Conservation (phyloP, 1,140 invertebrate species). For the Drosophila nasuta region DNA sequence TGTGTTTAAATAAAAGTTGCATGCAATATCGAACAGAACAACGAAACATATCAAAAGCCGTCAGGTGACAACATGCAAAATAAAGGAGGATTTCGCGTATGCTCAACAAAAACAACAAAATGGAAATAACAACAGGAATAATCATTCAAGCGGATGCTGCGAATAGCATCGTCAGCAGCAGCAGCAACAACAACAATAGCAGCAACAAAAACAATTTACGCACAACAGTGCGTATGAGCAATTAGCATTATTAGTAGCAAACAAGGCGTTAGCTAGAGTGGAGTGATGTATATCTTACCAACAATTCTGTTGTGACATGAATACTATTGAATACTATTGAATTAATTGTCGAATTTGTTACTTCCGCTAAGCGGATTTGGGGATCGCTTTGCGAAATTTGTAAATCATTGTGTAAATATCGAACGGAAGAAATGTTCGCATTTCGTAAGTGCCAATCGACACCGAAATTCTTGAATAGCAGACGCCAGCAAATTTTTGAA, state of each 20-base stretch:
- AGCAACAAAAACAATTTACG: constrained; percentile 35
- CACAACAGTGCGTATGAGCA: constrained; percentile 74
- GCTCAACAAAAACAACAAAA: constrained; percentile 21
- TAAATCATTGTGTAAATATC: constrained; percentile 14
- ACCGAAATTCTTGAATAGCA: constrained; percentile 16
- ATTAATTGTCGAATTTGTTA: constrained; percentile 36
- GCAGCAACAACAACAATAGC: constrained; percentile 26
- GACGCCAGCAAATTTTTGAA: constrained; percentile 16
- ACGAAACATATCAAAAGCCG: constrained; percentile 33
- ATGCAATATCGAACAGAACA: constrained; percentile 34
- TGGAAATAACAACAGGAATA: constrained; percentile 41
- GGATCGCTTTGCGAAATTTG: constrained; percentile 16
- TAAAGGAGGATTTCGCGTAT: constrained; percentile 2
- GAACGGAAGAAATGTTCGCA: constrained; percentile 15
- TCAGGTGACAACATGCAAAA: constrained; percentile 33
- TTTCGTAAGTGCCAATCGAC: constrained; percentile 33
- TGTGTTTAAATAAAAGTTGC: background rate
- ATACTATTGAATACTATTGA: constrained; percentile 37
- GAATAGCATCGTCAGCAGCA: constrained; percentile 27
- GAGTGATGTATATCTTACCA: constrained; percentile 57
- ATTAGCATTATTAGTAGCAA: constrained; percentile 72
- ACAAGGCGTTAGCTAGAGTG: constrained; percentile 18
- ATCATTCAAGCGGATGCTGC: constrained; percentile 23
- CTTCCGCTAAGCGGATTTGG: constrained; percentile 44
- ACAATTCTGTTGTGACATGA: constrained; percentile 32